These are phyloP conservation scores for Eilema caniola DNA, from an alignment of 2,888 invertebrate genomes.

Conservation along the genomic window DNA sequence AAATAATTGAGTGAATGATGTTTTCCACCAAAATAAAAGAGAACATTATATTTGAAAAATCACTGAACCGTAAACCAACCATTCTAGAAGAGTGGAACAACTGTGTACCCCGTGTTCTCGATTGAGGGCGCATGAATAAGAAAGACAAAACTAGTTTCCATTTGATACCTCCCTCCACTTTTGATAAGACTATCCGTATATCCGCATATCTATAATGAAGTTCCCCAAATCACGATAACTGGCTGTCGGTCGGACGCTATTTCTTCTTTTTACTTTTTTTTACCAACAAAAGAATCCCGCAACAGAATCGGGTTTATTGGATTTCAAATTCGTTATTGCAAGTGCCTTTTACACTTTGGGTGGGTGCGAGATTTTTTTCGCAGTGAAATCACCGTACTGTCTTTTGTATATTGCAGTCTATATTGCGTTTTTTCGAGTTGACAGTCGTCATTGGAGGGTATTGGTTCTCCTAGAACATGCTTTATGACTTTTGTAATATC, in stretches of 20 bases:
- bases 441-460: constrained; percentile 64
- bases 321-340: constrained; percentile 82
- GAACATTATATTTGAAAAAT: background rate
- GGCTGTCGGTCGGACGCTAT: constrained; percentile 22
- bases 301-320: constrained; percentile 69
- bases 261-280: constrained; percentile 39
- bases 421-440: constrained; percentile 73
- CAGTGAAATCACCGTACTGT: constrained; percentile 58
- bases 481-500: constrained; percentile 73
- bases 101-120: background rate
- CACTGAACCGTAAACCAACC: background rate
- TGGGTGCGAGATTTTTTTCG: constrained; percentile 70
- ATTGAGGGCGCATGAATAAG: background rate
- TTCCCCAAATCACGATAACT: constrained; percentile 29
- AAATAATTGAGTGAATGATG: background rate
- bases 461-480: constrained; percentile 56
- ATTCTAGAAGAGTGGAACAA: background rate
- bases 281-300: constrained; percentile 52
- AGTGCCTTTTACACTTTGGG: constrained; percentile 73
- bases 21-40: background rate
- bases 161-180: background rate
- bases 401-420: constrained; percentile 66
- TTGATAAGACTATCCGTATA: constrained; percentile 17
- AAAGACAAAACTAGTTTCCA: background rate
- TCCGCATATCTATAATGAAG: constrained; percentile 22